Percentiles rank a stretch among this genome's conserved stretches.
These are phyloP conservation scores for Turnix velox DNA, from an alignment of 2,113 vertebrate genomes.

Conservation along the genomic window DNA sequence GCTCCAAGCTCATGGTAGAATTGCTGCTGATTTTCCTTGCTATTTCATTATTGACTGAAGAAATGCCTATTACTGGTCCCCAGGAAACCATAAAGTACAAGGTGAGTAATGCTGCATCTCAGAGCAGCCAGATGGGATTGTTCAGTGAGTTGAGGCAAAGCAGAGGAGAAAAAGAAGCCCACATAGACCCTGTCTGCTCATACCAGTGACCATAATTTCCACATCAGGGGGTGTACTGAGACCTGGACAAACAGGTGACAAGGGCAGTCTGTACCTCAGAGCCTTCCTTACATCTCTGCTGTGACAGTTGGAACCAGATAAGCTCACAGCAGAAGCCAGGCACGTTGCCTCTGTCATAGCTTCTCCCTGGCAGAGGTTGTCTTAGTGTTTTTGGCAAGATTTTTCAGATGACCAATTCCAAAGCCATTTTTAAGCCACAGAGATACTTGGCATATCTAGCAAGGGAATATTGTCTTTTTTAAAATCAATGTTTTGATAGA, in stretches of 20 bases:
- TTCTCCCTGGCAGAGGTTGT: neutral
- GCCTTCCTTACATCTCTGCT: neutral
- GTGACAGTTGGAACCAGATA: neutral
- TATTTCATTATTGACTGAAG: neutral
- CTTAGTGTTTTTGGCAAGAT: neutral
- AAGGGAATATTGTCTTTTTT: neutral
- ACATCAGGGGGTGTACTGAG: neutral
- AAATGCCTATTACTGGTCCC: neutral
- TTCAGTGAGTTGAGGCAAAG: neutral
- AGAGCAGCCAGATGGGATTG: neutral
- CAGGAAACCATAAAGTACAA: neutral
- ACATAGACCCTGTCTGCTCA: neutral
- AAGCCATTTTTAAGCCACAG: neutral
- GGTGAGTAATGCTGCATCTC: neutral
- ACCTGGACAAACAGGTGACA: neutral
- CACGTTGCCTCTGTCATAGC: neutral
- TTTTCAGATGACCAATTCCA: neutral
- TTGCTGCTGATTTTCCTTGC: neutral
- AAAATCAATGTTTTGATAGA: neutral
- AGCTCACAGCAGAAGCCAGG: neutral
- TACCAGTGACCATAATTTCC: fast-evolving
- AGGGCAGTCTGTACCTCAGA: neutral
- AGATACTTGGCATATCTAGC: neutral
- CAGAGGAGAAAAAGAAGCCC: neutral
- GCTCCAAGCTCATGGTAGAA: neutral